Percentiles rank a stretch among this genome's conserved stretches.
phyloP scores from a whole-genome alignment of 2,888 invertebrate species.

The Tenthredo scrophulariae region DNA sequence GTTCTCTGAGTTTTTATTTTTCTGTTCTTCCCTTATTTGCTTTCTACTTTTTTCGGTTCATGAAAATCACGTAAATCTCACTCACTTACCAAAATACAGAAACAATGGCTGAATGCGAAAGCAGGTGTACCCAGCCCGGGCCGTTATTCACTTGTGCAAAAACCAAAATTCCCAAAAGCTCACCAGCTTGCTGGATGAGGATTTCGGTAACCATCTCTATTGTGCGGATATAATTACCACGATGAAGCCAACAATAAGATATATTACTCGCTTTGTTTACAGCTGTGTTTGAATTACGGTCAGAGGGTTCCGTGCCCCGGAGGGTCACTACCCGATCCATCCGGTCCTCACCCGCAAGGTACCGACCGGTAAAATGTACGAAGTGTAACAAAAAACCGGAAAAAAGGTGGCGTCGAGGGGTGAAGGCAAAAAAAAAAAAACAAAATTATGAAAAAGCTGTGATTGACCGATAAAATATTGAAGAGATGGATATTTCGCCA shows the following conservation, averaged over 20 bases:
- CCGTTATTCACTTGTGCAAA: background rate
- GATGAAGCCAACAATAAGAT: conserved; percentile 45
- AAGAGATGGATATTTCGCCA: background rate
- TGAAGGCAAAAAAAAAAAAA: background rate
- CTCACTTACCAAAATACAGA: background rate
- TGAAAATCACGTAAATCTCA: background rate
- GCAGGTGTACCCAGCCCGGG: background rate
- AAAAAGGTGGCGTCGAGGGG: background rate
- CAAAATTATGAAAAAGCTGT: background rate
- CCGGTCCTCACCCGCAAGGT: background rate
- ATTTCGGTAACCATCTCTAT: conserved; percentile 37
- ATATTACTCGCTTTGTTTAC: conserved; percentile 18
- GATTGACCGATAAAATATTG: background rate
- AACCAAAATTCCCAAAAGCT: background rate
- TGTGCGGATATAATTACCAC: conserved; percentile 34
- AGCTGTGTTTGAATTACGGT: background rate
- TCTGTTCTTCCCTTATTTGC: background rate
- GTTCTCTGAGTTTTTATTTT: background rate
- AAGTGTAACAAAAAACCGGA: background rate
- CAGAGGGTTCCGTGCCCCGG: background rate
- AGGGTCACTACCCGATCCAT: conserved; percentile 1
- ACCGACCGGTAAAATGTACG: background rate
- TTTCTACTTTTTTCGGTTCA: background rate
- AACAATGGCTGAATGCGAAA: background rate
- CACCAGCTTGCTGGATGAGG: conserved; percentile 20